These are phyloP conservation scores for Neoniphon sammara DNA, from an alignment of 2,797 vertebrate genomes.

Conservation along the genomic window DNA sequence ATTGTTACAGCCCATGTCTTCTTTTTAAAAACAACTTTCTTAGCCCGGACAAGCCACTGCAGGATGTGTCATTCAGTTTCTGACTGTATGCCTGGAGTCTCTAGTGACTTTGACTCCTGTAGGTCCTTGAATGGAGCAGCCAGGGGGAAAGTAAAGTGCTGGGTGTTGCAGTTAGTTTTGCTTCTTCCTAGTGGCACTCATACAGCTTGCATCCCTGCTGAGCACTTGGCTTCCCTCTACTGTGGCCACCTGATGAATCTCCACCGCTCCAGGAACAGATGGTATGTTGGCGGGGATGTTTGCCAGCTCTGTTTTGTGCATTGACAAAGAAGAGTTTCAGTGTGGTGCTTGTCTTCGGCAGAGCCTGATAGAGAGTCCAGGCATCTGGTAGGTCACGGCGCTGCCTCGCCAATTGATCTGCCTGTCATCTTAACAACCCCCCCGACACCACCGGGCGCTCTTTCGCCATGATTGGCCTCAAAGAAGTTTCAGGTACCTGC, in stretches of 20 bases:
- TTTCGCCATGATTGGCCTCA: constrained; percentile 21
- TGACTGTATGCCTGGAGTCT: too few relatives aligned
- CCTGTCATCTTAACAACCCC: constrained; percentile 46
- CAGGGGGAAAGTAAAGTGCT: constrained; percentile 6
- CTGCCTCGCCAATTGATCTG: constrained; percentile 44
- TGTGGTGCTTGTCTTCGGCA: constrained; percentile 32
- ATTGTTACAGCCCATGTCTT: too few relatives aligned
- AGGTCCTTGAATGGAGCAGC: neutral
- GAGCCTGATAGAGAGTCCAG: constrained; percentile 40
- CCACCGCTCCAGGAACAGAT: constrained; percentile 52
- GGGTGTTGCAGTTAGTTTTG: constrained; percentile 33
- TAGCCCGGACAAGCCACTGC: too few relatives aligned
- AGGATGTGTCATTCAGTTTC: too few relatives aligned
- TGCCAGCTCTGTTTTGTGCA: constrained; percentile 44
- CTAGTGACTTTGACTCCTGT: too few relatives aligned
- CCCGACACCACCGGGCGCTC: constrained; percentile 28
- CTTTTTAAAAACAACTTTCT: too few relatives aligned
- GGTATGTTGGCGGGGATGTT: constrained; percentile 39
- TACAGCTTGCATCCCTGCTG: constrained; percentile 39
- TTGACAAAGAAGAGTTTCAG: constrained; percentile 39
- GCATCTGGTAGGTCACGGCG: constrained; percentile 47
- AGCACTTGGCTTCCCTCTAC: constrained; percentile 31
- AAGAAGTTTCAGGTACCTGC: constrained; percentile 37
- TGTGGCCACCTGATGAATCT: constrained; percentile 59
- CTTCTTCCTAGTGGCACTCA: constrained; percentile 29